These are phyloP conservation scores for Thaumetopoea pityocampa DNA, from an alignment of 1,140 invertebrate species.

Conservation along the genomic window DNA sequence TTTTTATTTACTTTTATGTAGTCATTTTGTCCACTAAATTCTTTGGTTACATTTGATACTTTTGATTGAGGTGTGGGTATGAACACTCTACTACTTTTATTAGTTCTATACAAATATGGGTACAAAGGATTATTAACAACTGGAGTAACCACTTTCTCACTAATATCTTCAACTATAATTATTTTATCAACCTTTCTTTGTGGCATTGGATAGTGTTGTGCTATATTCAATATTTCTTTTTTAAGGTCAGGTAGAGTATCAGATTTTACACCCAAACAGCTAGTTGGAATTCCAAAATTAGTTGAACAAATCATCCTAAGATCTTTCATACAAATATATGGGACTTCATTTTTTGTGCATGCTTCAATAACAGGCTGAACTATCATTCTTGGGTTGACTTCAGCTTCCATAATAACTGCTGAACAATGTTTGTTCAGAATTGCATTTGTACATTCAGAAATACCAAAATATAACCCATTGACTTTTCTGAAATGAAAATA, in stretches of 20 bases:
- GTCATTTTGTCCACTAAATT: conserved; percentile 50
- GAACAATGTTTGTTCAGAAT: conserved; percentile 32
- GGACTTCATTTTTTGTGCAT: conserved; percentile 30
- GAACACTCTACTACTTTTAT: conserved; percentile 54
- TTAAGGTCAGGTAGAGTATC: conserved; percentile 27
- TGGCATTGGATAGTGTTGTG: conserved; percentile 18
- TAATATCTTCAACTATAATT: conserved; percentile 5
- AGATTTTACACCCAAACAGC: conserved; percentile 43
- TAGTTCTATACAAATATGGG: conserved; percentile 47
- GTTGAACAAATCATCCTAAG: conserved; percentile 29
- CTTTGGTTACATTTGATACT: conserved; percentile 13
- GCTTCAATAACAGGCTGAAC: conserved; percentile 45
- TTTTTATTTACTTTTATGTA: conserved; percentile 44
- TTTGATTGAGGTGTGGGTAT: conserved; percentile 26
- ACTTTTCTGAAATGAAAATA: conserved; percentile 46
- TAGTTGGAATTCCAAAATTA: conserved; percentile 54
- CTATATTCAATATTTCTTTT: conserved; percentile 31
- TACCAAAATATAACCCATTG: conserved; percentile 51
- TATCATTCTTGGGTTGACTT: conserved; percentile 46
- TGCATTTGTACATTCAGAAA: conserved; percentile 34
- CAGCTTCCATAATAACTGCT: conserved; percentile 44
- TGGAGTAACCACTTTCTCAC: conserved; percentile 4
- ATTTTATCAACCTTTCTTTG: conserved; percentile 13
- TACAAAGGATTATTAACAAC: conserved; percentile 2
- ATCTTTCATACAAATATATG: conserved; percentile 40